Conservation (phyloP, 2,113 vertebrate genomes). For the Cavia porcellus region DNA sequence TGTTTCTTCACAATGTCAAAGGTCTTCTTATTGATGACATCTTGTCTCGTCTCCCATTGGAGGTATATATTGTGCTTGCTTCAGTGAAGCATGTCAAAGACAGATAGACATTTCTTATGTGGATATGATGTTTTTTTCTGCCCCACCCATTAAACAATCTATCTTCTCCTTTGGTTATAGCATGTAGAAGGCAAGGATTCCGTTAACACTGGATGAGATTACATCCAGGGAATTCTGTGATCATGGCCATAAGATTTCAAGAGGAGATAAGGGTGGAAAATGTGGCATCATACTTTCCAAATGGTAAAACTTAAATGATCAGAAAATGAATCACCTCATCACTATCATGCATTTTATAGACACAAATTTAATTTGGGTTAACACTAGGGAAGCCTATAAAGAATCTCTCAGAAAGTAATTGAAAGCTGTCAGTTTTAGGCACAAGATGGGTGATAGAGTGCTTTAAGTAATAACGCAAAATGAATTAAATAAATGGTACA, state of each 20-base stretch:
- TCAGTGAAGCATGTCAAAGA: not conserved
- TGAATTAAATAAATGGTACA: not conserved
- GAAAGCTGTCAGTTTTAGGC: not conserved
- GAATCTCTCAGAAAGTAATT: not conserved
- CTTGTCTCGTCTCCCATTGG: not conserved
- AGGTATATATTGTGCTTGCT: not conserved
- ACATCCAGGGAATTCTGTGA: not conserved
- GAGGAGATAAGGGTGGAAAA: not conserved
- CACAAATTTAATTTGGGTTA: not conserved
- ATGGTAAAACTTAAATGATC: not conserved
- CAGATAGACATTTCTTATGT: not conserved
- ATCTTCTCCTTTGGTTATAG: not conserved
- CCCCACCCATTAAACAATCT: not conserved
- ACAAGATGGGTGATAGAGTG: not conserved
- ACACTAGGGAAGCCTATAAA: not conserved
- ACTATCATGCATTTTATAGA: not conserved
- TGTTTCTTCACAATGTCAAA: not conserved
- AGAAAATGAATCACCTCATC: not conserved
- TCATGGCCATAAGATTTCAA: not conserved
- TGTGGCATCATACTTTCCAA: not conserved
- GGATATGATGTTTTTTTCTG: not conserved
- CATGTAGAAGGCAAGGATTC: not conserved
- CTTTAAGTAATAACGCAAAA: not conserved
- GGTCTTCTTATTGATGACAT: not conserved
- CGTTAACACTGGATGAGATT: not conserved